Conservation (phyloP, 2,888 invertebrate species). For the Endotricha flammealis region DNA sequence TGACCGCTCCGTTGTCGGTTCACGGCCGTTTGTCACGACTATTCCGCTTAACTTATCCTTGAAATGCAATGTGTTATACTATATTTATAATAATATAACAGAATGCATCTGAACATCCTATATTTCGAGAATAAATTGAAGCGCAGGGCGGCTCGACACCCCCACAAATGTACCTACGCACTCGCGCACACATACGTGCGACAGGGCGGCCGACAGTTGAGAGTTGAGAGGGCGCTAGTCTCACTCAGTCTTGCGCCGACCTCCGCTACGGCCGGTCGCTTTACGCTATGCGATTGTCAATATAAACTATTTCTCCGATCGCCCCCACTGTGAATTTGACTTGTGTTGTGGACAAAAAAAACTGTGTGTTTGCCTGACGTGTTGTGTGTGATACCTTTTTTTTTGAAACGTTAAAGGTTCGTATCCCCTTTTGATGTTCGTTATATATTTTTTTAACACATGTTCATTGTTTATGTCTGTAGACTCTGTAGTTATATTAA, state of each 20-base stretch:
- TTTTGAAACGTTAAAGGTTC: constrained; percentile 57
- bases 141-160: constrained; percentile 46
- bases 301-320: constrained; percentile 72
- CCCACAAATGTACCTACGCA: constrained; percentile 42
- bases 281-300: constrained; percentile 57
- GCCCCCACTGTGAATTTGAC: constrained; percentile 45
- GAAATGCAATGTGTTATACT: background rate
- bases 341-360: constrained; percentile 63
- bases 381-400: too few species aligned
- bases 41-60: constrained; percentile 32
- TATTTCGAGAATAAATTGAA: constrained; percentile 60
- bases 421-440: constrained; percentile 42
- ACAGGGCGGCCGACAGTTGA: constrained; percentile 48
- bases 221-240: constrained; percentile 64
- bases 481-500: constrained; percentile 43
- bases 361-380: constrained; percentile 51
- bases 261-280: constrained; percentile 53
- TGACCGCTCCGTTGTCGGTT: constrained; percentile 66
- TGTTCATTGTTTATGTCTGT: constrained; percentile 64
- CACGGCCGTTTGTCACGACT: constrained; percentile 67
- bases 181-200: constrained; percentile 45
- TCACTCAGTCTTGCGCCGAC: constrained; percentile 78
- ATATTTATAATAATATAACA: constrained; percentile 6
- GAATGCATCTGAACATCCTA: constrained; percentile 45
- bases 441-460: constrained; percentile 39